Percentiles rank a stretch among this genome's conserved stretches.
These are phyloP conservation scores for Poliocrania exsul DNA, from an alignment of 2,797 vertebrate species.

Conservation along the genomic window DNA sequence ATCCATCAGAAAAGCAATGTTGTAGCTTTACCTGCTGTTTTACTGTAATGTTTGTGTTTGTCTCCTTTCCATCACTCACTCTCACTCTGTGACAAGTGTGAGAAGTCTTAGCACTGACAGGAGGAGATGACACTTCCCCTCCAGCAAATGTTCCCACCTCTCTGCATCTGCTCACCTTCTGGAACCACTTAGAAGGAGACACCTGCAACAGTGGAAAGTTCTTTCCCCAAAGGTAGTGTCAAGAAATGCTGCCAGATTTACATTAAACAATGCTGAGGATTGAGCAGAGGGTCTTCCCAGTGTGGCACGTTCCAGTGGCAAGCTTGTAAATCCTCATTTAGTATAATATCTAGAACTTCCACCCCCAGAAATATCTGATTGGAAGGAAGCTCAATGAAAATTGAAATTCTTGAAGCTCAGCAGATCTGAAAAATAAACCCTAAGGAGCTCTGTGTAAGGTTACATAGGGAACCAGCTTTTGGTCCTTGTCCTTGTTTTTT, in stretches of 20 bases:
- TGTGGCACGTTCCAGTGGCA: fast-evolving
- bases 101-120: background rate
- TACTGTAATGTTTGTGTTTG: background rate
- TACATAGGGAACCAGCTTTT: background rate
- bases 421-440: background rate
- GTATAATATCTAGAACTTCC: background rate
- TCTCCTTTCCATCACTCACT: background rate
- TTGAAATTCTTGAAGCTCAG: background rate
- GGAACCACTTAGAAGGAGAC: slow-evolving; percentile 30
- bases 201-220: background rate
- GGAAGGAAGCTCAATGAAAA: background rate
- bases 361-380: background rate
- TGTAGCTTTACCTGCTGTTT: background rate
- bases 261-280: background rate
- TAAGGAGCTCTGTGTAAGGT: background rate
- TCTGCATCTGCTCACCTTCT: background rate
- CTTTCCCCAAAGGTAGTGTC: slow-evolving; percentile 21
- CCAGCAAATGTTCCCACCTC: background rate
- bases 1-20: background rate
- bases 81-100: background rate
- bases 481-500: background rate
- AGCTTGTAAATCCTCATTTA: background rate
- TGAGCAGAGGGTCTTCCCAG: background rate
- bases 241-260: background rate
- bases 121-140: background rate